Conservation (phyloP, 2,888 invertebrate genomes). For the Acrobasis repandana region DNA sequence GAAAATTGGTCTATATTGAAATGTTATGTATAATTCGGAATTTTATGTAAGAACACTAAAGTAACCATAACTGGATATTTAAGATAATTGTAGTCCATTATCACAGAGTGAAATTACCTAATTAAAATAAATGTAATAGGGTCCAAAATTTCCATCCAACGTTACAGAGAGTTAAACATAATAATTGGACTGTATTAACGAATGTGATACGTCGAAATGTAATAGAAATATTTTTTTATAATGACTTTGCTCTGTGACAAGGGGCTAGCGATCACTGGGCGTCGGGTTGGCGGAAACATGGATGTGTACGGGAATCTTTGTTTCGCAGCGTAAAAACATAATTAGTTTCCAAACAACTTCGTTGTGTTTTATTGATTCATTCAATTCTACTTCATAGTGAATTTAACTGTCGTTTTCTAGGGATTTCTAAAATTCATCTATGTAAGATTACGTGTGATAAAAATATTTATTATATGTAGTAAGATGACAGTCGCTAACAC, state of each 20-base stretch:
- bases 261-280: constrained; percentile 56
- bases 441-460: constrained; percentile 72
- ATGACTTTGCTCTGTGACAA: constrained; percentile 69
- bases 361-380: constrained; percentile 40
- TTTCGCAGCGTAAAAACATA: constrained; percentile 78
- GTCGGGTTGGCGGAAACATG: constrained; percentile 62
- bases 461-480: constrained; percentile 65
- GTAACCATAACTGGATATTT: constrained; percentile 56
- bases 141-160: constrained; percentile 80
- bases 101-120: constrained; percentile 69
- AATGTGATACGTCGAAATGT: constrained; percentile 69
- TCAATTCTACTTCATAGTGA: constrained; percentile 42
- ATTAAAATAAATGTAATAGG: constrained; percentile 69
- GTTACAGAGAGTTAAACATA: constrained; percentile 55
- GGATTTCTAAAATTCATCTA: constrained; percentile 54
- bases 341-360: constrained; percentile 59
- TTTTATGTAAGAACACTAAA: constrained; percentile 61
- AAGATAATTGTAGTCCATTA: constrained; percentile 55
- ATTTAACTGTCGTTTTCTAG: constrained; percentile 39
- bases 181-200: constrained; percentile 67
- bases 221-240: constrained; percentile 68
- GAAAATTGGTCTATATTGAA: constrained; percentile 67
- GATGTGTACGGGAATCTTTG: constrained; percentile 81
- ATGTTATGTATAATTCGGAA: constrained; percentile 68
- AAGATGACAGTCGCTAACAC: constrained; percentile 81